Conservation (phyloP, 2,113 vertebrate genomes). For the Cnemophilus loriae region DNA sequence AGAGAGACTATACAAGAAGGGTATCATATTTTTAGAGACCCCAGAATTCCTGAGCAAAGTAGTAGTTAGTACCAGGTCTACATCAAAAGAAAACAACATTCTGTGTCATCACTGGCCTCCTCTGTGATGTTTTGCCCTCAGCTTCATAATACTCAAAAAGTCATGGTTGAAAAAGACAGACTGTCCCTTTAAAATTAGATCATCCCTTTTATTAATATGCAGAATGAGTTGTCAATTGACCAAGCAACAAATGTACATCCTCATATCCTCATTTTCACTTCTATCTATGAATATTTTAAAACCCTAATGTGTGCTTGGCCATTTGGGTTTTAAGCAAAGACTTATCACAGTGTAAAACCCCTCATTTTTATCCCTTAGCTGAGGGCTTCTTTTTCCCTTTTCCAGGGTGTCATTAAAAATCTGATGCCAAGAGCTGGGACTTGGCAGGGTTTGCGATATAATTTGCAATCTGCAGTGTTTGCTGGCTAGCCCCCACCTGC, state of each 20-base stretch:
- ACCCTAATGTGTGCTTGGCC: conserved; percentile 83
- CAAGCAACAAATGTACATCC: conserved; percentile 83
- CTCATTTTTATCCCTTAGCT: conserved; percentile 84
- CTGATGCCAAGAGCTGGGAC: conserved; percentile 82
- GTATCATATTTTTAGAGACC: conserved; percentile 46
- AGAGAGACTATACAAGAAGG: conserved; percentile 59
- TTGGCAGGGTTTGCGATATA: conserved; percentile 87
- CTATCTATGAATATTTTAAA: conserved; percentile 95
- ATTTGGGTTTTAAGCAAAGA: conserved; percentile 83
- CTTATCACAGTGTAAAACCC: conserved; percentile 79
- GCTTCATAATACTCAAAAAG: conserved; percentile 65
- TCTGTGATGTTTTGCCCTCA: conserved; percentile 68
- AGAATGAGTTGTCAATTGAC: conserved; percentile 83
- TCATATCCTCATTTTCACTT: conserved; percentile 81
- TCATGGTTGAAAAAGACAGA: conserved; percentile 52
- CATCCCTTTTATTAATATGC: conserved; percentile 83
- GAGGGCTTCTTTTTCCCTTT: conserved; percentile 79
- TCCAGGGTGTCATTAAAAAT: conserved; percentile 86
- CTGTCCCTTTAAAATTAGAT: conserved; percentile 79
- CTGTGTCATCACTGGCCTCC: conserved; percentile 38
- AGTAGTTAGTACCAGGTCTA: conserved; percentile 64
- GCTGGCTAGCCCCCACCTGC: conserved; percentile 73
- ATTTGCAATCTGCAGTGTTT: conserved; percentile 87
- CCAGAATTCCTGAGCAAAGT: conserved; percentile 69
- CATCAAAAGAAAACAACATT: conserved; percentile 69